Base-by-base conservation (phyloP, 2,888 invertebrate genomes). In the Emesis castigata region DNA sequence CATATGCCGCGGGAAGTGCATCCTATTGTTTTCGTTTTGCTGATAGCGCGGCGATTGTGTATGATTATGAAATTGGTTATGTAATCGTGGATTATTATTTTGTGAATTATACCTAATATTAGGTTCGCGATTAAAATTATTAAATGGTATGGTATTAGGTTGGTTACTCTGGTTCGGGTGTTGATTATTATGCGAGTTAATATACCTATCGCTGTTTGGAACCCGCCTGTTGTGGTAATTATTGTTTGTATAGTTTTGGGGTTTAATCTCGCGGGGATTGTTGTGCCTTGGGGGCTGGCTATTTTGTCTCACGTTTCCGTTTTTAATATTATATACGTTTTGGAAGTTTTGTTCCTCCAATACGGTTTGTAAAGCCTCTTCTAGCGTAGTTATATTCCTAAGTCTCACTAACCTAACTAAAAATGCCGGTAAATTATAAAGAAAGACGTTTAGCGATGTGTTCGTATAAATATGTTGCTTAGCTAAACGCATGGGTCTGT, bases 391-490 rank as follows among this genome's bases (percentile, higher is more conserved):
- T 2, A 39, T 66, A 14, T 77, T 71, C 56, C 69, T 69, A 18
- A 79, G 56, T n/a, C 80, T 7, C 3, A 83, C 77, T n/a, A 81
- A 31, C 53, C 80, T 68, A 16, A 79, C 73, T 62, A 84, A 65
- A 69, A 77, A 61, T 7, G 34, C 56, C 3, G 80, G 79, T 39
- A 83, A 79, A 74, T 83, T 83, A 34, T 75, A 83, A 3, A 82
- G 22, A 66, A 82, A 81, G 8, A 79, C 76, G 61, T 81, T 76
- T 11, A 82, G 26, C 0, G 82, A 56, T 8, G 53, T 79, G 18
- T 82, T 44, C 5, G 53, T 71, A 61, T 80, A 85, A 16, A 81
- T 79, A 5, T 44, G 9, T 4, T 34, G 20, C 68, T 75, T 81
- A 6, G 74, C 48, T 4, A n/a, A 26, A 16, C 61, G 56, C 14